phyloP scores from a whole-genome alignment of 2,797 vertebrate species.

The Pyrrhura leucotis region DNA sequence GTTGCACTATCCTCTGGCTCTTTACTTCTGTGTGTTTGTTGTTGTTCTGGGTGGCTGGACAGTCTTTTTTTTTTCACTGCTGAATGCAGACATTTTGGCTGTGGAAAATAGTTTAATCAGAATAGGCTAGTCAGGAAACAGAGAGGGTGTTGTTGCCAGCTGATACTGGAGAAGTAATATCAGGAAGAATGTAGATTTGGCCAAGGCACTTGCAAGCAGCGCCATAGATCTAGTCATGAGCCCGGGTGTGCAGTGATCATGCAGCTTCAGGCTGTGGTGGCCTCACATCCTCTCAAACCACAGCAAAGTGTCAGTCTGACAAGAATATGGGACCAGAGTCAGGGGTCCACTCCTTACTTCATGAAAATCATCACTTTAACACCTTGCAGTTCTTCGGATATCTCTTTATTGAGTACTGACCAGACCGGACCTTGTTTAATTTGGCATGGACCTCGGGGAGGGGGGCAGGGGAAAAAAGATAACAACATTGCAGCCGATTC shows the following conservation, averaged over 20 bases:
- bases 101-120: conserved; percentile 7
- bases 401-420: not conserved
- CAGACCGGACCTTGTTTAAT: conserved; percentile 16
- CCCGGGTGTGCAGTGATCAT: not conserved
- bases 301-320: not conserved
- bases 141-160: conserved; percentile 17
- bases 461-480: not conserved
- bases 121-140: conserved; percentile 40
- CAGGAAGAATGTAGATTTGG: conserved; percentile 44
- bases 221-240: conserved; percentile 29
- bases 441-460: conserved; percentile 3
- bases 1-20: not conserved
- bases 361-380: not conserved
- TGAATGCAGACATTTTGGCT: not conserved
- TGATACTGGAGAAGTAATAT: conserved; percentile 45
- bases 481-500: conserved; percentile 35
- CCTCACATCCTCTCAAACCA: not conserved
- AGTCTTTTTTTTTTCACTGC: not conserved
- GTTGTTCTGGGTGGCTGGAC: not conserved
- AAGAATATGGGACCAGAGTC: fast-evolving
- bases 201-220: not conserved
- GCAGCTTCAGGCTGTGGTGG: not conserved
- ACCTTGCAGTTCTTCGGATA: not conserved
- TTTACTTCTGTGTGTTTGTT: not conserved
- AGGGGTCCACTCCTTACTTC: not conserved